phyloP scores from a whole-genome alignment of 2,113 vertebrate species.

The Halcyon senegalensis region DNA sequence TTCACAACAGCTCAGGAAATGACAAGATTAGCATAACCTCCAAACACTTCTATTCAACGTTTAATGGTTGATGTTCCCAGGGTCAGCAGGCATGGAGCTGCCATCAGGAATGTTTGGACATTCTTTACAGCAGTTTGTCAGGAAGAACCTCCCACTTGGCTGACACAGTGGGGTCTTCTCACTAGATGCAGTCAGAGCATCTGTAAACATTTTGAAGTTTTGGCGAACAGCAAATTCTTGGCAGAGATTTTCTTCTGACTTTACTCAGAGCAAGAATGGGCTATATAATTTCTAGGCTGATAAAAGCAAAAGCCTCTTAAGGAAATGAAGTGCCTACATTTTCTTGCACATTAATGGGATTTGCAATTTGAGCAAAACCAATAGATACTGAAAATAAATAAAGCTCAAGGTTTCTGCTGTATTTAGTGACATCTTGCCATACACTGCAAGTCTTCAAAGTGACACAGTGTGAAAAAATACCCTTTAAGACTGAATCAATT shows the following conservation, averaged over 20 bases:
- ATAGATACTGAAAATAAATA: not conserved
- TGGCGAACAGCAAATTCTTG: not conserved
- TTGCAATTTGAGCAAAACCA: not conserved
- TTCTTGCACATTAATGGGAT: not conserved
- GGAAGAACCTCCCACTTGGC: not conserved
- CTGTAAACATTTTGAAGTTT: not conserved
- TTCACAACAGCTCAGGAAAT: not conserved
- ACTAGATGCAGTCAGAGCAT: not conserved
- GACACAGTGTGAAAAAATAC: not conserved
- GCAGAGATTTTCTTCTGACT: not conserved
- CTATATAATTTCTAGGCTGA: not conserved
- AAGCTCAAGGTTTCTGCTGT: not conserved
- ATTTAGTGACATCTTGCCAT: not conserved
- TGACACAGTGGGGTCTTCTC: not conserved
- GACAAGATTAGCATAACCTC: not conserved
- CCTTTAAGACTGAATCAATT: not conserved
- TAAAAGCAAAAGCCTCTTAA: not conserved
- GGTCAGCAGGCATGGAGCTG: slow-evolving; percentile 1
- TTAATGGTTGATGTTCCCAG: not conserved
- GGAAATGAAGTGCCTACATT: not conserved
- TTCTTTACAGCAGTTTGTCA: not conserved
- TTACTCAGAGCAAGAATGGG: not conserved
- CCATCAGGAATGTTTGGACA: not conserved
- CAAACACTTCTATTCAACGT: not conserved
- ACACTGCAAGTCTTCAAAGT: not conserved